These are phyloP conservation scores for Cetoscarus ocellatus DNA, from an alignment of 2,797 vertebrate genomes.

Conservation along the genomic window DNA sequence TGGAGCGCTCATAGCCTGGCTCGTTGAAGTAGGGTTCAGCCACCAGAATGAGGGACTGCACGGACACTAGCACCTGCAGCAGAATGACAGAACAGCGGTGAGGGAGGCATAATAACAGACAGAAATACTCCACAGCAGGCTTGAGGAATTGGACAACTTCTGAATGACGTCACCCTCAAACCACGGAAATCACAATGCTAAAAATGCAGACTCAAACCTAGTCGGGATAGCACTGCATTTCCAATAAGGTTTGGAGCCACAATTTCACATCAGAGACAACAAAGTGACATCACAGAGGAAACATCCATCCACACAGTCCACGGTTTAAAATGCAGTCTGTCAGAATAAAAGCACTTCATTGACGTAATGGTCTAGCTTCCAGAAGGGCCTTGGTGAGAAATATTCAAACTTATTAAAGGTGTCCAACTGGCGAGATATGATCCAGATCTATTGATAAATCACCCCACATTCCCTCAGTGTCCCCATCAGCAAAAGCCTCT, in stretches of 20 bases:
- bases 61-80: conserved; percentile 94
- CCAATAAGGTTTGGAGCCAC: no score
- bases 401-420: conserved; percentile 9
- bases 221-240: no score
- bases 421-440: neutral
- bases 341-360: neutral
- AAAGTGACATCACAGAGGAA: no score
- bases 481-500: conserved; percentile 25
- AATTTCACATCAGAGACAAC: no score
- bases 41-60: conserved; percentile 98
- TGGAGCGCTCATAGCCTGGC: conserved; percentile 96
- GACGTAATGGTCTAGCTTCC: neutral
- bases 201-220: no score
- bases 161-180: no score
- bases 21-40: conserved; percentile 99
- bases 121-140: neutral
- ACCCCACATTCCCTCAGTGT: conserved; percentile 2
- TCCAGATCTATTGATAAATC: conserved; percentile 10
- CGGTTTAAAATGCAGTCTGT: neutral
- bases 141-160: no score
- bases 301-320: neutral
- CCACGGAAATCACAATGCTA: no score
- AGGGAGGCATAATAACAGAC: neutral
- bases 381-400: conserved; percentile 1
- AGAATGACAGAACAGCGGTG: conserved; percentile 1